Base-by-base conservation (phyloP, 2,113 vertebrate genomes). In the Coptodon rendalli region DNA sequence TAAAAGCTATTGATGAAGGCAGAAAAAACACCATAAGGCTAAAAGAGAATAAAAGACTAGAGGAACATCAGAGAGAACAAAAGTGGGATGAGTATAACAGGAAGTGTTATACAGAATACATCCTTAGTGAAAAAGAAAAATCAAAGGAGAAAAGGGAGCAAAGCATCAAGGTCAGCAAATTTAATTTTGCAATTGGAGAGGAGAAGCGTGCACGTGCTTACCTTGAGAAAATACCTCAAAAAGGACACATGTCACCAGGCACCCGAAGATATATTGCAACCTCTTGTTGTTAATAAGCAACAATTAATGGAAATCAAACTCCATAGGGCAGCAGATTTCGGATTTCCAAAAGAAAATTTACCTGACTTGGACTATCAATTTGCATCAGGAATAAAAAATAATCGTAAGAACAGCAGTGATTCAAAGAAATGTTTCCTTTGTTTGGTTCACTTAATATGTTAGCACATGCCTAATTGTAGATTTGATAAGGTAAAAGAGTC, bases 121-220 rank as follows among this genome's bases (percentile, higher is more conserved):
- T 7, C 31, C 31, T 66, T n/a, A n/a, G 31, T 38, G 61, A 66
- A 66, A n/a, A 38, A 5, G 10, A 66, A 66, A 66, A 66, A 36
- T 36, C 17, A 38, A 2, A 38, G 10, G 17, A 66, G 61, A 66
- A 38, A 66, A 12, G 61, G 61, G 17, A 38, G 61, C 10, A 66
- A 66, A 66, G n/a, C 61, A 66, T 66, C 17, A 34, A 38, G 10
- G 61, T 38, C 61, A 66, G 61, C 31, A 66, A 36, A 36, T 66
- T 3, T 12, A 66, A 66, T 36, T 36, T 36, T 66, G 61, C 61
- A n/a, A 4, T 5, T 66, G 31, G 17, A 66, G 31, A 66, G 61
- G 61, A 7, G 0, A 66, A 66, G 61, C 2, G 0, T n/a, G n/a
- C n/a, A n/a, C 17, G 1, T 66, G 10, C 10, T 7, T 7, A 66